A percentile compares a stretch with the other conserved stretches of the same genome.
phyloP scores from a whole-genome alignment of 2,888 invertebrate species.

The Plemyria rubiginata region DNA sequence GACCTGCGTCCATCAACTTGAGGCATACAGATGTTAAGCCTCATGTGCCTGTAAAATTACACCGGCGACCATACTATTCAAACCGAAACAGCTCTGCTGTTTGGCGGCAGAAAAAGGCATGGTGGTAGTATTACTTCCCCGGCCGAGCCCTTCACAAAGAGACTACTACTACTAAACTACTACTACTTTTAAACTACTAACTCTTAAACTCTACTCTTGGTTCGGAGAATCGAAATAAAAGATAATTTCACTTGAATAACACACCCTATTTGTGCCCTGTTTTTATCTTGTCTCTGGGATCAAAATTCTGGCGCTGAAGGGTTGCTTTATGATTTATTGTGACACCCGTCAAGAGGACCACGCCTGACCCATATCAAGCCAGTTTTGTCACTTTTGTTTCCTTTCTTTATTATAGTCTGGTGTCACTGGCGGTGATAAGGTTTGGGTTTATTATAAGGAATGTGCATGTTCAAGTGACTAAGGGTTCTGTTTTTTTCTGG shows the following conservation, averaged over 20 bases:
- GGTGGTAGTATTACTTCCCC: too few relatives aligned
- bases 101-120: too few relatives aligned
- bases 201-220: too few relatives aligned
- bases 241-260: not conserved
- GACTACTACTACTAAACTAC: too few relatives aligned
- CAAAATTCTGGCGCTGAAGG: conserved; percentile 36
- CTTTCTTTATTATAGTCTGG: conserved; percentile 32
- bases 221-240: too few relatives aligned
- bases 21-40: too few relatives aligned
- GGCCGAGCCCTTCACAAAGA: too few relatives aligned
- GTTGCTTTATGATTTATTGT: conserved; percentile 40
- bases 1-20: too few relatives aligned
- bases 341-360: conserved; percentile 32
- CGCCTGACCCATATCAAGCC: conserved; percentile 35
- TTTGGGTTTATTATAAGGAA: conserved; percentile 5
- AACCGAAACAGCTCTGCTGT: too few relatives aligned
- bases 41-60: too few relatives aligned
- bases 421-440: conserved; percentile 22
- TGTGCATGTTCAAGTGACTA: conserved; percentile 1
- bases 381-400: conserved; percentile 37
- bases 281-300: conserved; percentile 20
- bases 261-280: conserved; percentile 20
- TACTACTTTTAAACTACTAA: too few relatives aligned
- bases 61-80: too few relatives aligned
- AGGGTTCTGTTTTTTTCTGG: not conserved